A percentile compares a stretch with the other conserved stretches of the same genome.
Conservation (phyloP, 1,140 invertebrate genomes). For the Caenorhabditis elegans region DNA sequence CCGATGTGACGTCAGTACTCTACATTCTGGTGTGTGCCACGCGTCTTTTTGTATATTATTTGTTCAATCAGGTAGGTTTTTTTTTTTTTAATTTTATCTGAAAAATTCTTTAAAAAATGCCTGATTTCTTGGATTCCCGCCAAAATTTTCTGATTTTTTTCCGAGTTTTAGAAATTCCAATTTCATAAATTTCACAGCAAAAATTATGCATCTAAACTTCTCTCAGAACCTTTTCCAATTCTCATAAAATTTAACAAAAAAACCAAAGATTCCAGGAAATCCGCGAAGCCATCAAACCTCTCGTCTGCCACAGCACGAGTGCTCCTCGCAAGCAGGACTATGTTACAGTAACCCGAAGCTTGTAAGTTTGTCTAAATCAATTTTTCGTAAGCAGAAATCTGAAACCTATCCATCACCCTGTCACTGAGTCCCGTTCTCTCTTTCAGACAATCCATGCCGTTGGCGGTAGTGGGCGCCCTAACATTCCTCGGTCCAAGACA, state of each 20-base stretch:
- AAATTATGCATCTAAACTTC: too few species aligned
- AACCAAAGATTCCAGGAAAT: neutral
- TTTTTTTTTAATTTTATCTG: too few species aligned
- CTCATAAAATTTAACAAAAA: too few species aligned
- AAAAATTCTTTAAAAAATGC: neutral
- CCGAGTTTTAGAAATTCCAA: too few species aligned
- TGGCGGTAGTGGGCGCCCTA: slow-evolving; percentile 3
- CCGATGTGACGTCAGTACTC: slow-evolving; percentile 47
- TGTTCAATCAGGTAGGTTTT: slow-evolving; percentile 47
- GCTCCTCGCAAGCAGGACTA: neutral
- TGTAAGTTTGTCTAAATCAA: neutral
- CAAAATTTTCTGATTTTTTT: too few species aligned
- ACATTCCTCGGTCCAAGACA: neutral
- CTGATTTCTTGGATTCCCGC: too few species aligned
- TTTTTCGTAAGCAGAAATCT: too few species aligned
- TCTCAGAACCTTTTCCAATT: too few species aligned
- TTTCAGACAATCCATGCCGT: slow-evolving; percentile 7
- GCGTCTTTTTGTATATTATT: slow-evolving; percentile 38
- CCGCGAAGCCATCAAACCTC: slow-evolving; percentile 29
- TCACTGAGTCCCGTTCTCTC: neutral
- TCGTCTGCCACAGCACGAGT: slow-evolving; percentile 1
- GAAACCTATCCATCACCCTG: too few species aligned
- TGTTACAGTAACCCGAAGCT: neutral
- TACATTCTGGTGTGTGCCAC: slow-evolving; percentile 45
- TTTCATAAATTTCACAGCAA: too few species aligned